phyloP scores from a whole-genome alignment of 2,888 invertebrate species.

The Eristalinus sepulchralis region DNA sequence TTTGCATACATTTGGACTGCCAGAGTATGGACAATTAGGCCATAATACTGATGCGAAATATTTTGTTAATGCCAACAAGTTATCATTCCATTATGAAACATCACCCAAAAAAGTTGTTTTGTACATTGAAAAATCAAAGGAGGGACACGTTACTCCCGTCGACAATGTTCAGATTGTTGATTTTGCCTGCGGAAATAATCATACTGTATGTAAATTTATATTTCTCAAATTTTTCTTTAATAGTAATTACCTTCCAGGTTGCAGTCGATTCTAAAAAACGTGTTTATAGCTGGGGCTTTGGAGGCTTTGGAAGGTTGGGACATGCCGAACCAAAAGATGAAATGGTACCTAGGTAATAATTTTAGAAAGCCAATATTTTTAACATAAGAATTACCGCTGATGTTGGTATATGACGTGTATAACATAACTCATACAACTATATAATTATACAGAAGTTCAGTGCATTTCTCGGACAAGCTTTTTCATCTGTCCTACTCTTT shows the following conservation, averaged over 20 bases:
- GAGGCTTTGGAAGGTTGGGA: conserved; percentile 95
- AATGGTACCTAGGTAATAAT: conserved; percentile 85
- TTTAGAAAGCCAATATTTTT: not conserved
- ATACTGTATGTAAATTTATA: conserved; percentile 85
- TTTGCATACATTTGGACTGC: conserved; percentile 94
- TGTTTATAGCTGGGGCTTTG: conserved; percentile 97
- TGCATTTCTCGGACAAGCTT: no score
- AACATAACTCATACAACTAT: no score
- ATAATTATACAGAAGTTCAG: no score
- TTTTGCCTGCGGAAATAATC: conserved; percentile 95
- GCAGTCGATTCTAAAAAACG: conserved; percentile 94
- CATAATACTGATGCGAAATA: conserved; percentile 98
- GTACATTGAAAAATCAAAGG: conserved; percentile 94
- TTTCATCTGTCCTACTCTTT: no score
- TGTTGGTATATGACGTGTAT: no score
- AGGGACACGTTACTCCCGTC: conserved; percentile 90
- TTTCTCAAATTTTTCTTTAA: not conserved
- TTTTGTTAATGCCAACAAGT: conserved; percentile 93
- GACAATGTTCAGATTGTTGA: conserved; percentile 94
- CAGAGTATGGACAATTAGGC: conserved; percentile 95
- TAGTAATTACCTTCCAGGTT: conserved; percentile 82
- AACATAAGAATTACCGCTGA: no score
- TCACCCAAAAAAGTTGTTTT: conserved; percentile 91
- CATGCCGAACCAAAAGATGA: conserved; percentile 97
- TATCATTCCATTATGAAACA: conserved; percentile 92